A percentile compares a stretch with the other conserved stretches of the same genome.
Evolutionary conservation across 2,797 vertebrate species (phyloP).

Genomic region (Acipenser transmontanus): DNA sequence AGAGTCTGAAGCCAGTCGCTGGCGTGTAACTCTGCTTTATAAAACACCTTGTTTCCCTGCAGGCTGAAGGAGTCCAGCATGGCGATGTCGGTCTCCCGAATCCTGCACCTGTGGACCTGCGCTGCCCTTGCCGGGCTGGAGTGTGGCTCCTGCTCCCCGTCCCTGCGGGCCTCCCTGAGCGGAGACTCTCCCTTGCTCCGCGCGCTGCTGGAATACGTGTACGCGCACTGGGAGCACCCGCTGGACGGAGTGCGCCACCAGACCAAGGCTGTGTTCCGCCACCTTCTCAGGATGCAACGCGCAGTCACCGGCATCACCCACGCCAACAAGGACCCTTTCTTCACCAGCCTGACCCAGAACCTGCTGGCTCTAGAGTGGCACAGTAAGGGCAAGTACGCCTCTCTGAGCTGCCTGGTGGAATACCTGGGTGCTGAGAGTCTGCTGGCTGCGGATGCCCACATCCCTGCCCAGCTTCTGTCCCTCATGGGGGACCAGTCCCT

Average conservation of each 20-base stretch:
- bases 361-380: conserved; percentile 86
- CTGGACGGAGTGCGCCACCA: conserved; percentile 88
- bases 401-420: conserved; percentile 78
- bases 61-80: conserved; percentile 84
- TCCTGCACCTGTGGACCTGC: conserved; percentile 79
- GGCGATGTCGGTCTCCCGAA: conserved; percentile 76
- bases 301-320: conserved; percentile 16
- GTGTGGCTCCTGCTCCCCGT: conserved; percentile 39
- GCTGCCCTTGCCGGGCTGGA: conserved; percentile 68
- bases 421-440: conserved; percentile 70
- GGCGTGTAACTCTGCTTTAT: too few relatives aligned
- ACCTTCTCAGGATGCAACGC: conserved; percentile 76
- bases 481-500: conserved; percentile 86
- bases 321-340: conserved; percentile 58
- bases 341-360: conserved; percentile 57
- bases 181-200: conserved; percentile 59
- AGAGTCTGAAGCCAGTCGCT: too few relatives aligned
- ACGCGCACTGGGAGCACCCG: conserved; percentile 91
- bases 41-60: conserved; percentile 14
- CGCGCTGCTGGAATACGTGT: conserved; percentile 78
- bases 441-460: conserved; percentile 62
- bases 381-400: conserved; percentile 81
- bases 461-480: conserved; percentile 70
- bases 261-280: conserved; percentile 77
- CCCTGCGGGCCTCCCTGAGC: conserved; percentile 53